These are phyloP conservation scores for Arrhopalites spinosus DNA, from an alignment of 2,888 invertebrate genomes.

Conservation along the genomic window DNA sequence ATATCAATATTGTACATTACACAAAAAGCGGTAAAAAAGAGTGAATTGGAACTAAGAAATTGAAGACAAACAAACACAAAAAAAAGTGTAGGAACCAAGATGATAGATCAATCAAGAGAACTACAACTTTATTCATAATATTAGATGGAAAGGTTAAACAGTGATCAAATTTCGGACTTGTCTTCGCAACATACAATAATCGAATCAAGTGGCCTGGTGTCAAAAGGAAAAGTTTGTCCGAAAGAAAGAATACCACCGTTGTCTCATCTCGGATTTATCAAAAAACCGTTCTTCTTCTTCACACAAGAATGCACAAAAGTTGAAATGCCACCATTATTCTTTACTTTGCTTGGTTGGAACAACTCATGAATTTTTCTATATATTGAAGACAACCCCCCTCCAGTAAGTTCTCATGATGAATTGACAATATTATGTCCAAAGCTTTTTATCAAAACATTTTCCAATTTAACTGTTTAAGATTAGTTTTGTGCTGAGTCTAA, in stretches of 20 bases:
- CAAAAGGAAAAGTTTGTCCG: not conserved
- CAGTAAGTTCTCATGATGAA: too few species aligned
- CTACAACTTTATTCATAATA: not conserved
- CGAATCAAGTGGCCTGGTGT: not conserved
- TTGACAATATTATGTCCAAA: too few species aligned
- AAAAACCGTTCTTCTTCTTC: not conserved
- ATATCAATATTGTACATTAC: not conserved
- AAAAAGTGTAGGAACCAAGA: not conserved
- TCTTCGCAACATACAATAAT: not conserved
- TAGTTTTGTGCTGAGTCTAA: too few species aligned
- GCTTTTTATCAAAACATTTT: too few species aligned
- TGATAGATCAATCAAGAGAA: not conserved
- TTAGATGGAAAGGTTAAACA: not conserved
- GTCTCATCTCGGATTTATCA: not conserved
- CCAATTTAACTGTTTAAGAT: too few species aligned
- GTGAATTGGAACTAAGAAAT: not conserved
- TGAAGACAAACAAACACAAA: not conserved
- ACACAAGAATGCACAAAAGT: not conserved
- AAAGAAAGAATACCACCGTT: not conserved
- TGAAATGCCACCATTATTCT: not conserved
- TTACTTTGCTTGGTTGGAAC: not conserved
- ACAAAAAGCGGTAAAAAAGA: not conserved
- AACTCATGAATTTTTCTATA: too few species aligned
- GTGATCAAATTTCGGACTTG: not conserved
- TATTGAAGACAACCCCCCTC: too few species aligned